A percentile compares a stretch with the other conserved stretches of the same genome.
Evolutionary conservation across 1,140 invertebrate genomes (phyloP).

Genomic region (Scaptomyza graminum): DNA sequence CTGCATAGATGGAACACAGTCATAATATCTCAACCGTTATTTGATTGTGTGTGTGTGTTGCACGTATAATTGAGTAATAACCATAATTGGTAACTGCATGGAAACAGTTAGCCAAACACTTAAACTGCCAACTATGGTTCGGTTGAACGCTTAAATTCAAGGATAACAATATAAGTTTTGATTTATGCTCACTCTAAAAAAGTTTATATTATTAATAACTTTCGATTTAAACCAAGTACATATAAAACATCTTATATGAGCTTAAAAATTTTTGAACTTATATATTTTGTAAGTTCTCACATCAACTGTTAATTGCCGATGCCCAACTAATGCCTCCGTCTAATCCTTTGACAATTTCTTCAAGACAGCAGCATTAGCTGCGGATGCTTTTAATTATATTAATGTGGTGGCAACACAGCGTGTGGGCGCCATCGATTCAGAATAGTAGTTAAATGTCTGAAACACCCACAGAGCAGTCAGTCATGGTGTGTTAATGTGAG

Average conservation of each 20-base stretch:
- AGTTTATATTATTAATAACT: no score
- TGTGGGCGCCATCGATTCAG: conserved; percentile 27
- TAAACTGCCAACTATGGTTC: conserved; percentile 18
- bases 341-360: conserved; percentile 41
- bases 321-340: conserved; percentile 48
- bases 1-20: conserved; percentile 58
- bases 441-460: conserved; percentile 28
- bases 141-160: not conserved
- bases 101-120: conserved; percentile 25
- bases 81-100: conserved; percentile 37
- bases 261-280: no score
- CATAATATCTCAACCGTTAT: conserved; percentile 27
- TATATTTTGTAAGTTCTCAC: not conserved
- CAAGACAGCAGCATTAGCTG: conserved; percentile 4
- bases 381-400: conserved; percentile 69
- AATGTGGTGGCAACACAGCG: conserved; percentile 58
- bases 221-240: no score
- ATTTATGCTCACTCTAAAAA: no score
- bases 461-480: conserved; percentile 17
- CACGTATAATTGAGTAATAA: conserved; percentile 25
- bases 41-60: not conserved
- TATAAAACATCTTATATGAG: no score
- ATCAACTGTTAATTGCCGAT: not conserved
- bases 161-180: not conserved
- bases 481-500: not conserved